A percentile compares a stretch with the other conserved stretches of the same genome.
Conservation (phyloP, 1,140 invertebrate genomes). For the Euwallacea similis region DNA sequence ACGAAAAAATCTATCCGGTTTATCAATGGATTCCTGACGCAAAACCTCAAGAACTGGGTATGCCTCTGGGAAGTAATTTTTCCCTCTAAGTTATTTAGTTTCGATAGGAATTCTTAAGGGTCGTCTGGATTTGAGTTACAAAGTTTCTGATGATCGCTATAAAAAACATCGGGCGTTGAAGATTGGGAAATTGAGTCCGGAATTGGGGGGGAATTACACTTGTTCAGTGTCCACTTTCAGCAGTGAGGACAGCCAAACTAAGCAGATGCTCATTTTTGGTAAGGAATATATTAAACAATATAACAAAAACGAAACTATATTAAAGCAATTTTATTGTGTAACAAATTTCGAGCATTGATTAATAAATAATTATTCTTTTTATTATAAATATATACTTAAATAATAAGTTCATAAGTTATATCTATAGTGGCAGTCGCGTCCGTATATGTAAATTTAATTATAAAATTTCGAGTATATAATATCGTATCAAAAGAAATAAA, state of each 20-base stretch:
- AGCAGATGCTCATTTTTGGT: conserved; percentile 73
- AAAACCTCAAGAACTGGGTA: conserved; percentile 63
- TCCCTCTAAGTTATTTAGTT: not conserved
- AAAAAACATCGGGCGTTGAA: conserved; percentile 67
- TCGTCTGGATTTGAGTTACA: conserved; percentile 65
- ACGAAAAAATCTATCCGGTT: conserved; percentile 64
- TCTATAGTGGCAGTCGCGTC: not conserved
- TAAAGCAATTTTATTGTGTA: conserved; percentile 16
- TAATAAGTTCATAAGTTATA: not conserved
- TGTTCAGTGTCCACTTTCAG: conserved; percentile 71
- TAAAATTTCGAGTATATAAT: no score
- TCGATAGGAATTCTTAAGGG: conserved; percentile 59
- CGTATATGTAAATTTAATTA: no score
- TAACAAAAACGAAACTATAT: not conserved
- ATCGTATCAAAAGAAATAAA: no score
- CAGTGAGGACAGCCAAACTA: conserved; percentile 65
- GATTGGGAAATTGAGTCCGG: conserved; percentile 67
- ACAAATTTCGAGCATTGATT: conserved; percentile 14
- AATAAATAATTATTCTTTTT: not conserved
- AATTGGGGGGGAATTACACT: conserved; percentile 72
- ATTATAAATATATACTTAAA: conserved; percentile 1
- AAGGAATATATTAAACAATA: conserved; percentile 51
- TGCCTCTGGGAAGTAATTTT: not conserved
- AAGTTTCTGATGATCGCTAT: conserved; percentile 59
- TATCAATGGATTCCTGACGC: conserved; percentile 77